Percentiles rank a stretch among this genome's conserved stretches.
These are phyloP conservation scores for Heliconius hortense DNA, from an alignment of 2,888 invertebrate genomes.

Conservation along the genomic window DNA sequence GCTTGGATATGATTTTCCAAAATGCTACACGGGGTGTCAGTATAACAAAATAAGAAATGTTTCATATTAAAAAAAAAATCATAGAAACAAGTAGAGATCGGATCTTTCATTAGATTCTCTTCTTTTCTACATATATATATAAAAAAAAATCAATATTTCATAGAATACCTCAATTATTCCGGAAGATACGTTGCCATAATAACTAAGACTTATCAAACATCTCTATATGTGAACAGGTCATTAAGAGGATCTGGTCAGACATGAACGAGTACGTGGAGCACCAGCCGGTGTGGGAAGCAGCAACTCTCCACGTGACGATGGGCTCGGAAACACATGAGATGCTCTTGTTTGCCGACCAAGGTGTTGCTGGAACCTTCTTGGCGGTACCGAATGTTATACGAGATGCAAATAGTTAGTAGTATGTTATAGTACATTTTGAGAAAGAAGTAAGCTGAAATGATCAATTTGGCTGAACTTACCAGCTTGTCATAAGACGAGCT, in stretches of 20 bases:
- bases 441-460: neutral
- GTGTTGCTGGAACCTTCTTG: conserved; percentile 61
- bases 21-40: conserved; percentile 58
- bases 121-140: neutral
- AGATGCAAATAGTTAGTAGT: conserved; percentile 59
- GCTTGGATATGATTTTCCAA: conserved; percentile 61
- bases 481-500: no score
- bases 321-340: conserved; percentile 58
- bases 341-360: conserved; percentile 65
- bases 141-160: neutral
- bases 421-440: neutral
- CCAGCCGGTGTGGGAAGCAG: conserved; percentile 67
- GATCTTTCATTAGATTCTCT: neutral
- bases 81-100: neutral
- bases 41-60: conserved; percentile 1
- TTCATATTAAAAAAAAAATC: no score
- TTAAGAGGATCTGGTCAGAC: conserved; percentile 60
- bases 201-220: neutral
- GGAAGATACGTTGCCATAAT: neutral
- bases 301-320: conserved; percentile 55
- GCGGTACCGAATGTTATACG: conserved; percentile 62
- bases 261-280: conserved; percentile 64
- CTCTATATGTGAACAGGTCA: conserved; percentile 48
- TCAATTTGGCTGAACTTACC: neutral
- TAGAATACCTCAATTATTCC: neutral